Evolutionary conservation across 2,113 vertebrate species (phyloP).

Genomic region (Carassius carassius): DNA sequence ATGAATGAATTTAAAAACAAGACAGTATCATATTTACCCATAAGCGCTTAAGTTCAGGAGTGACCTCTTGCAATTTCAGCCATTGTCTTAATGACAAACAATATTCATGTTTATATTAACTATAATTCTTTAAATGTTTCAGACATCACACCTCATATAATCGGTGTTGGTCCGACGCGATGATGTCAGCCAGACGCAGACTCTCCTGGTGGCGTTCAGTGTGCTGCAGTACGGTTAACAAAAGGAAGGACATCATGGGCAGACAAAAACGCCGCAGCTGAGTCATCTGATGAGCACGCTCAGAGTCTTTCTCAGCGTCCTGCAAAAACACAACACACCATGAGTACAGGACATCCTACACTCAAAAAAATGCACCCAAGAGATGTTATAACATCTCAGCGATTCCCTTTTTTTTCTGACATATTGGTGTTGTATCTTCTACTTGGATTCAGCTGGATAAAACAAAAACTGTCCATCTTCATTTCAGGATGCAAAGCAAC

Average conservation of each 20-base stretch:
- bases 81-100: too few relatives aligned
- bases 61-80: too few relatives aligned
- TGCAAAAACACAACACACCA: conserved; percentile 59
- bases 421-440: too few relatives aligned
- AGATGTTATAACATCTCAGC: too few relatives aligned
- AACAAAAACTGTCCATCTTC: too few relatives aligned
- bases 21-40: background rate
- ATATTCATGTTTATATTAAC: background rate
- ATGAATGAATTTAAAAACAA: background rate
- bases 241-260: conserved; percentile 87
- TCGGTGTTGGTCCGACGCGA: conserved; percentile 88
- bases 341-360: background rate
- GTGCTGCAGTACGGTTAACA: conserved; percentile 89
- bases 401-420: too few relatives aligned
- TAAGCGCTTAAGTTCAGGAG: background rate
- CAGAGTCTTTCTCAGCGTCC: conserved; percentile 85
- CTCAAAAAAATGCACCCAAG: too few relatives aligned
- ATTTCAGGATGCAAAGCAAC: too few relatives aligned
- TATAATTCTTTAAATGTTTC: background rate
- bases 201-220: conserved; percentile 91
- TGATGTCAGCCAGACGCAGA: conserved; percentile 88
- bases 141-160: conserved; percentile 82
- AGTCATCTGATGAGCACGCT: conserved; percentile 87
- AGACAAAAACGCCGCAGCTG: conserved; percentile 87
- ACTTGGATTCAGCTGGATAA: too few relatives aligned